phyloP scores from a whole-genome alignment of 2,797 vertebrate genomes.

The Melanotaenia boesemani region DNA sequence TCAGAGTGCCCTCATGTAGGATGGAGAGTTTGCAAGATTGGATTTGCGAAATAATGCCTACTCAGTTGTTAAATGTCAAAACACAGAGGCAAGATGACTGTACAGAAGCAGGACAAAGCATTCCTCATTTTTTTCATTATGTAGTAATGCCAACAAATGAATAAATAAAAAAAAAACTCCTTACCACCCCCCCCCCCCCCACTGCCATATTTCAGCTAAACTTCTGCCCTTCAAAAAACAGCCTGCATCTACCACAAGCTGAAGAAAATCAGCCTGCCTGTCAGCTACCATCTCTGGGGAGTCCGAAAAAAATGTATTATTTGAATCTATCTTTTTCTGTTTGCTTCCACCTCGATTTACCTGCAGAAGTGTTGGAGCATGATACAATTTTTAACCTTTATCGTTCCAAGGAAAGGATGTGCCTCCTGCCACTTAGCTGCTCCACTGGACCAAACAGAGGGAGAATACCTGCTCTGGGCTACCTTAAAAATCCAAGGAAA shows the following conservation, averaged over 20 bases:
- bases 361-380: conserved; percentile 16
- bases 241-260: background rate
- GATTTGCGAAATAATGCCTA: conserved; percentile 29
- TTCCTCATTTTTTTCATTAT: background rate
- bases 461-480: background rate
- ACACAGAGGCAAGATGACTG: background rate
- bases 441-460: conserved; percentile 27
- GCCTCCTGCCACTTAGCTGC: conserved; percentile 24
- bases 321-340: conserved; percentile 18
- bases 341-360: conserved; percentile 13
- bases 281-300: conserved; percentile 13
- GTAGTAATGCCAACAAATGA: background rate
- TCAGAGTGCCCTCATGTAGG: conserved; percentile 24
- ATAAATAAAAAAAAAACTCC: no score
- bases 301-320: conserved; percentile 16
- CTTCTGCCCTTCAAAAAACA: conserved; percentile 33
- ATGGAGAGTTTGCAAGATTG: conserved; percentile 18
- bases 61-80: conserved; percentile 30
- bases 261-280: conserved; percentile 12
- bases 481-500: conserved; percentile 7
- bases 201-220: conserved; percentile 7
- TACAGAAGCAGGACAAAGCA: conserved; percentile 1
- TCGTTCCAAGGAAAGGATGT: conserved; percentile 11
- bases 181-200: background rate
- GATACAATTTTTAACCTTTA: conserved; percentile 41